Evolutionary conservation across 1,140 invertebrate genomes (phyloP), one percentile per base, ranked within the genome.

Genomic region (Aphidius ervi): DNA sequence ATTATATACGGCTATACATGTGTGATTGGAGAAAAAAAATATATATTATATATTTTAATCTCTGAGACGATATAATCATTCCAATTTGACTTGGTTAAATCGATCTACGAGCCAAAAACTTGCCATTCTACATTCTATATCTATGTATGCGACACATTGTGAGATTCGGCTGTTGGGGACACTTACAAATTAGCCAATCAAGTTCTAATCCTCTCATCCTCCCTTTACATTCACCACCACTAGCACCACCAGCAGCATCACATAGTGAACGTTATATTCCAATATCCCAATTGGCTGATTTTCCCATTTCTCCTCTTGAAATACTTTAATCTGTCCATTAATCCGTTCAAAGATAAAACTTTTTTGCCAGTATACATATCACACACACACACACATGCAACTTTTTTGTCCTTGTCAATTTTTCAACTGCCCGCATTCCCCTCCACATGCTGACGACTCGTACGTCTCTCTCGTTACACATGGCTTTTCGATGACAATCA

Each of bases 151-250:
- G 52, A 54, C 42, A 6, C 20, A 37, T n/a, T 40, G 10, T 5
- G 8, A 52, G 49, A 37, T 52, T 54, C 75, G 77, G 78, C 70
- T 31, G 23, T 31, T 62, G 67, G 71, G 69, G 78, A 80, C 78
- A 80, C 76, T 80, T 79, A 80, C 77, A 79, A 80, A 80, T 80
- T 78, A 80, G 78, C 75, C 78, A 80, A 79, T 79, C 78, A 80
- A 78, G 76, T 73, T 71, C 75, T 76, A 77, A 79, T 79, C 78
- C 76, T 74, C 63, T 67, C 59, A 52, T 23, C 57, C 57, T 55
- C 50, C 41, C 53, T 42, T 10, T 40, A 52, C 42, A 8, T 6
- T 39, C 5, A 40, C 16, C 49, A n/a, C 16, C 69, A 65, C 72
- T n/a, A n/a, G n/a, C 72, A 76, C 72, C 71, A 73, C 68, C 20